Base-by-base conservation (phyloP, 2,797 vertebrate species). In the Acanthurus tractus region DNA sequence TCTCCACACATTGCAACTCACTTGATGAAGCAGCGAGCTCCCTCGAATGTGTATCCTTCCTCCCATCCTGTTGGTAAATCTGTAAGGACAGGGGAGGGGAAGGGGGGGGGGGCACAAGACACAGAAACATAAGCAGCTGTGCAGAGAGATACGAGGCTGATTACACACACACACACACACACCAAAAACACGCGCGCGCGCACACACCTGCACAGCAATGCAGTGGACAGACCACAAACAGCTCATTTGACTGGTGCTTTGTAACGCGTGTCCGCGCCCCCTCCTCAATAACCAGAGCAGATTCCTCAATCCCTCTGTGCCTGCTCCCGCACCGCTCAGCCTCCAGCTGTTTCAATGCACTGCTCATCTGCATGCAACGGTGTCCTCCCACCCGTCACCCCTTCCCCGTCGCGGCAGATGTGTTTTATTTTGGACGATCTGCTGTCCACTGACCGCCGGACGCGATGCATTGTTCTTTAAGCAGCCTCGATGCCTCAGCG, bases 61-160 rank as follows among this genome's bases (percentile, higher is more conserved):
- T 99, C 98, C 98, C 98, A 99, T 79, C 98, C 98, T n/a, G 97
- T 98, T 55, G 98, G 98, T 88, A 99, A 93, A 93, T 99, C 98
- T 99, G 95, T 46, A 59, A 70, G 58, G 45, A 73, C 22, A 93
- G 80, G 73, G 68, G 81, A 75, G 20, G 66, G 75, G 50, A 4
- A 11, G 18, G 38, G 10, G 14, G 1, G 0, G 17, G 9, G 15
- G 63, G 65, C 13, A 81, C 14, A 76, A 74, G n/a, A 70, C 44
- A 71, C 45, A 63, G 36, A 58, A 46, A 36, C 67, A 83, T 82
- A 7, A 88, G 62, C 81, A 86, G 63, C 69, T 82, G 83, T 71
- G 72, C 58, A 72, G 14, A 73, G 45, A 69, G 38, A 76, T 38
- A 54, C 36, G 53, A 38, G 55, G 45, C 54, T 22, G 42, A 70